Conservation (phyloP, 2,888 invertebrate genomes). For the Cryptus armator region DNA sequence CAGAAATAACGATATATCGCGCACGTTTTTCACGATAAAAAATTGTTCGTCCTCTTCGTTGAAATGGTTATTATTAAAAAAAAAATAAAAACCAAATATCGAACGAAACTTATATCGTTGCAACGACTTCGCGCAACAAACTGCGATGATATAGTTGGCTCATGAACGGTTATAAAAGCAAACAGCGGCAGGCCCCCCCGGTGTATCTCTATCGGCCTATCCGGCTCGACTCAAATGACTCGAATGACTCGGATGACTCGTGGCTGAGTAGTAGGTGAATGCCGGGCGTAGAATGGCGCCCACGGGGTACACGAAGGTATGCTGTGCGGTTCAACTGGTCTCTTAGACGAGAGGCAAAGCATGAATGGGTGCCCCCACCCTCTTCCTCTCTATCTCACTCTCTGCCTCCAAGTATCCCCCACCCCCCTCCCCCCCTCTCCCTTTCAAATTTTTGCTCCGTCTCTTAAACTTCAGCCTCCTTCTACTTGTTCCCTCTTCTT, state of each 20-base stretch:
- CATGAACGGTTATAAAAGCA: not conserved
- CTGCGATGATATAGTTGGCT: not conserved
- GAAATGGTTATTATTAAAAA: not conserved
- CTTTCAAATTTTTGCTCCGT: constrained; percentile 35
- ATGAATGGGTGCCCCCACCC: constrained; percentile 84
- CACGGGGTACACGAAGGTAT: constrained; percentile 82
- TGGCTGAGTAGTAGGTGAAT: constrained; percentile 76
- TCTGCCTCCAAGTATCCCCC: constrained; percentile 5
- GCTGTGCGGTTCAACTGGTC: constrained; percentile 82
- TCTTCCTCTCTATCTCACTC: constrained; percentile 46
- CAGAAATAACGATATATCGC: not conserved
- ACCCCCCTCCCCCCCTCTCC: constrained; percentile 68
- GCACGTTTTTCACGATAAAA: not conserved
- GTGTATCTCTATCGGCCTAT: constrained; percentile 26
- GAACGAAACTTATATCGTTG: not conserved
- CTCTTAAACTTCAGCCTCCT: constrained; percentile 58
- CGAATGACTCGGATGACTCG: constrained; percentile 74
- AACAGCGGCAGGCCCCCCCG: not conserved
- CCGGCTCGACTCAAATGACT: constrained; percentile 69
- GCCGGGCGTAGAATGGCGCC: constrained; percentile 80
- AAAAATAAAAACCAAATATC: not conserved
- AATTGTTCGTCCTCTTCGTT: too few species aligned
- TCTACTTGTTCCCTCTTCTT: constrained; percentile 32
- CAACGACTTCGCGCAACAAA: not conserved
- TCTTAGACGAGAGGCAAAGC: constrained; percentile 83